A percentile compares a stretch with the other conserved stretches of the same genome.
Evolutionary conservation across 1,140 invertebrate species (phyloP).

Genomic region (Meloidogyne exigua): DNA sequence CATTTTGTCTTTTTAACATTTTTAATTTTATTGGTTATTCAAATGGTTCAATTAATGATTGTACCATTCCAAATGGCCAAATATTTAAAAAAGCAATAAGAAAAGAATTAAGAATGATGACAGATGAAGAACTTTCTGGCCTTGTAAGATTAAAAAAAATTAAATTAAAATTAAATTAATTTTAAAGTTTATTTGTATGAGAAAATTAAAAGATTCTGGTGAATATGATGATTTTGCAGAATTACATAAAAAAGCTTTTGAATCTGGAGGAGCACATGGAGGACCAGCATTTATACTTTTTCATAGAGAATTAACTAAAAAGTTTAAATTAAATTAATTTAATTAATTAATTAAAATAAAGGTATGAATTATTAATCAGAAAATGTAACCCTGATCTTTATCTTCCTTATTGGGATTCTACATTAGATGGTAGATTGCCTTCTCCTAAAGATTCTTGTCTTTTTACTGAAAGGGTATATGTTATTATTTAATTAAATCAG

Average conservation of each 20-base stretch:
- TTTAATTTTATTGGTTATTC: background rate
- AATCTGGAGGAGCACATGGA: constrained; percentile 37
- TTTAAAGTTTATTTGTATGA: constrained; percentile 13
- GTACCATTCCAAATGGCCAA: constrained; percentile 39
- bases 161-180: constrained; percentile 12
- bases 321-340: background rate
- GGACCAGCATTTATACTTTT: constrained; percentile 35
- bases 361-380: constrained; percentile 23
- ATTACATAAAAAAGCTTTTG: constrained; percentile 48
- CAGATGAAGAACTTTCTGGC: constrained; percentile 28
- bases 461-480: constrained; percentile 57
- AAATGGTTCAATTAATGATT: constrained; percentile 21
- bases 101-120: constrained; percentile 46
- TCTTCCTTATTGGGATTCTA: constrained; percentile 21
- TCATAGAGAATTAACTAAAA: constrained; percentile 36
- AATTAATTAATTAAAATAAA: constrained; percentile 2
- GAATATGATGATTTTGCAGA: constrained; percentile 56
- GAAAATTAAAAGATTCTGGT: constrained; percentile 62
- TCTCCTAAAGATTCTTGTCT: constrained; percentile 55
- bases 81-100: constrained; percentile 36
- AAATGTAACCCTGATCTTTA: constrained; percentile 15
- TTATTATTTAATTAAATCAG: background rate
- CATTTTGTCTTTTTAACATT: background rate
- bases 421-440: constrained; percentile 1
- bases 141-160: constrained; percentile 10